Conservation (phyloP, 2,113 vertebrate species). For the Dipodomys ordii region DNA sequence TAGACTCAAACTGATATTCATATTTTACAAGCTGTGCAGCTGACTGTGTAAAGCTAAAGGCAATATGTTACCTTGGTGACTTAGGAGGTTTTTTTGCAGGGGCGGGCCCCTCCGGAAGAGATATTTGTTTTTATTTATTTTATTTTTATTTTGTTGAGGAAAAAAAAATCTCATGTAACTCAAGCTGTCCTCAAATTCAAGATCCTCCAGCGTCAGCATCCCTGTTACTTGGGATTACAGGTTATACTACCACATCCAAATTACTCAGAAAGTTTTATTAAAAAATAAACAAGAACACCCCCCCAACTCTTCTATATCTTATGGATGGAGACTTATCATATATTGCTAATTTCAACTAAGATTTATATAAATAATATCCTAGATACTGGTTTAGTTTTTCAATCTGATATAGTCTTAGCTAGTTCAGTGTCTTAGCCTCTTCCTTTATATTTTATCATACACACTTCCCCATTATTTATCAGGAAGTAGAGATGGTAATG, state of each 20-base stretch:
- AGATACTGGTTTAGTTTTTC: constrained; percentile 1
- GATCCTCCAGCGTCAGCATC: neutral
- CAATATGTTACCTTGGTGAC: neutral
- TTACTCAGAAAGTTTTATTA: neutral
- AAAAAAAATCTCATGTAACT: too few relatives aligned
- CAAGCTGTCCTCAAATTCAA: neutral
- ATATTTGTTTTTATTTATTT: too few relatives aligned
- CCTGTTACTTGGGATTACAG: neutral
- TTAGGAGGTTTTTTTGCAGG: neutral
- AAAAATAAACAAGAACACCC: neutral
- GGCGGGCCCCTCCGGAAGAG: too few relatives aligned
- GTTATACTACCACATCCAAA: neutral
- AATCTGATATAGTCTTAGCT: neutral
- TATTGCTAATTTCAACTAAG: constrained; percentile 32
- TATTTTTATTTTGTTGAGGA: too few relatives aligned
- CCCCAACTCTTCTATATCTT: neutral
- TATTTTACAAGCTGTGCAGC: neutral
- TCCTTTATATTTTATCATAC: constrained; percentile 23
- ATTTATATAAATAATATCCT: constrained; percentile 3
- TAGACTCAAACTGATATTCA: neutral
- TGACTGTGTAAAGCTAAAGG: constrained; percentile 1
- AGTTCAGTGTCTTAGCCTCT: neutral
- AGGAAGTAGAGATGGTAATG: neutral
- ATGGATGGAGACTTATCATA: constrained; percentile 10
- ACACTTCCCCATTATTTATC: neutral